Conservation (phyloP, 2,888 invertebrate genomes). For the Drosophila birchii region DNA sequence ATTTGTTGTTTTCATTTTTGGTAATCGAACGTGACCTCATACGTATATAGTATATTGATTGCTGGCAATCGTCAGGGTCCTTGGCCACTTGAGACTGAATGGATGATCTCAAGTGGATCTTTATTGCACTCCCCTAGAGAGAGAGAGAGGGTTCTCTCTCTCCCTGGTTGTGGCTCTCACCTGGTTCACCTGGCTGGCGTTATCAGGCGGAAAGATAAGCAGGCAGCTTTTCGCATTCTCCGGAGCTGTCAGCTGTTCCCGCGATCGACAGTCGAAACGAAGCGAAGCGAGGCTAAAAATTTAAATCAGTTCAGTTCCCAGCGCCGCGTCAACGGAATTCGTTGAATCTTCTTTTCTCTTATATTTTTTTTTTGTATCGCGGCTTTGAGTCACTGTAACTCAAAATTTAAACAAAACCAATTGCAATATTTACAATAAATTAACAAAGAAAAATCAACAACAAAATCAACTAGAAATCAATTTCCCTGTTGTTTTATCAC, state of each 20-base stretch:
- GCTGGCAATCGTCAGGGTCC: conserved; percentile 12
- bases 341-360: conserved; percentile 39
- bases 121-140: not conserved
- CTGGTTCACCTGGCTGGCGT: conserved; percentile 30
- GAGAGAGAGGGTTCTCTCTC: not conserved
- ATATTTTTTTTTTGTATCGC: conserved; percentile 9
- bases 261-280: conserved; percentile 41
- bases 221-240: conserved; percentile 21
- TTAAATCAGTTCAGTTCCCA: conserved; percentile 68
- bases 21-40: conserved; percentile 18
- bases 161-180: not conserved
- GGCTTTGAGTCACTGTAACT: conserved; percentile 15
- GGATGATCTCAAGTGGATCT: conserved; percentile 26
- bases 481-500: too few relatives aligned
- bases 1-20: not conserved
- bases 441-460: not conserved
- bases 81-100: conserved; percentile 31
- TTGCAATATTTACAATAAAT: conserved; percentile 6
- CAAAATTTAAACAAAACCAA: conserved; percentile 45
- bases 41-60: conserved; percentile 9
- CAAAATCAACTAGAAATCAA: too few relatives aligned
- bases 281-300: conserved; percentile 25
- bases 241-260: conserved; percentile 26
- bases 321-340: conserved; percentile 61
- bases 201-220: conserved; percentile 34